phyloP scores from a whole-genome alignment of 2,797 vertebrate species.

The Melopsittacus undulatus region DNA sequence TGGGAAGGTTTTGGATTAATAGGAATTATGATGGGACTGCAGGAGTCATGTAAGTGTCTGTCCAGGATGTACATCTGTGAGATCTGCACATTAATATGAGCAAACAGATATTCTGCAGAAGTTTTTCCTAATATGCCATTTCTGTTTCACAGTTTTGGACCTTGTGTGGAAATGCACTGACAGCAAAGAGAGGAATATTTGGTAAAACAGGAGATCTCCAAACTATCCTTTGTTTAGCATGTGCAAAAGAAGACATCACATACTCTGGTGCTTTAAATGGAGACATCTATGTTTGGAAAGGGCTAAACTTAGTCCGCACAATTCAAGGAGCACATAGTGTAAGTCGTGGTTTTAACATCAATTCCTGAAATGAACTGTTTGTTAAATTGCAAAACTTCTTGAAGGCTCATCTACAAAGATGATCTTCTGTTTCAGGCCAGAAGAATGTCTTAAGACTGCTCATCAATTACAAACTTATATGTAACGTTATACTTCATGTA shows the following conservation, averaged over 20 bases:
- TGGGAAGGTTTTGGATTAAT: not conserved
- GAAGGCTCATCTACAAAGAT: not conserved
- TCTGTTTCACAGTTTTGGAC: constrained; percentile 88
- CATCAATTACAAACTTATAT: not conserved
- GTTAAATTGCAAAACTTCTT: not conserved
- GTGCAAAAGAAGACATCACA: constrained; percentile 91
- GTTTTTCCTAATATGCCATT: not conserved
- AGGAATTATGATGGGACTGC: not conserved
- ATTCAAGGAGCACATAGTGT: constrained; percentile 93
- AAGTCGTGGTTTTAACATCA: constrained; percentile 56
- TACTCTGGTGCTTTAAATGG: constrained; percentile 96
- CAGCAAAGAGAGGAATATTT: constrained; percentile 93
- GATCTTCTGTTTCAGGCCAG: not conserved
- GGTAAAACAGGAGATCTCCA: constrained; percentile 95
- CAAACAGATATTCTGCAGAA: not conserved
- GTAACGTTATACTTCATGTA: not conserved
- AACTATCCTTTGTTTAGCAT: constrained; percentile 93
- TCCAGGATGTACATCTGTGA: not conserved
- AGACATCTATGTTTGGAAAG: constrained; percentile 96
- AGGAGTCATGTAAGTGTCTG: not conserved
- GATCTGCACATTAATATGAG: not conserved
- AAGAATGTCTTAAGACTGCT: not conserved
- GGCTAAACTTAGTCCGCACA: constrained; percentile 85
- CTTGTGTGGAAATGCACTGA: constrained; percentile 92
- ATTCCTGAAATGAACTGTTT: not conserved